Evolutionary conservation across 2,113 vertebrate genomes (phyloP).

Genomic region (Dryoscopus gambensis): DNA sequence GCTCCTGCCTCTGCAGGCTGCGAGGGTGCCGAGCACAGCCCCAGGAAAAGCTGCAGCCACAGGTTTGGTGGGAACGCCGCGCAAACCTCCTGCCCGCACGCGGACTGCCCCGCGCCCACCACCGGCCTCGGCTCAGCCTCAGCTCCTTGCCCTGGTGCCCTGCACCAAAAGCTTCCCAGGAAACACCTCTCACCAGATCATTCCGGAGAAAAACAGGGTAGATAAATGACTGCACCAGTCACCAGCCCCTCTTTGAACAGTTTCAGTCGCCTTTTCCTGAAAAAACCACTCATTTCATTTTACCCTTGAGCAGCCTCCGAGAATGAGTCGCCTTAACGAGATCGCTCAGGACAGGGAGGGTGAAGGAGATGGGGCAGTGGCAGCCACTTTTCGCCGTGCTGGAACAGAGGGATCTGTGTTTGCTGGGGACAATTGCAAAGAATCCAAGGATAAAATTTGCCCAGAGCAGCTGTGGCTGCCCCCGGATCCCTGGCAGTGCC

Average conservation of each 20-base stretch:
- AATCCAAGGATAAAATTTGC: not conserved
- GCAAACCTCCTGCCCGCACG: not conserved
- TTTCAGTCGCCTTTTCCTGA: not conserved
- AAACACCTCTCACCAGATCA: not conserved
- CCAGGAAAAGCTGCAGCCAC: fast-evolving
- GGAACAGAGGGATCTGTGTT: not conserved
- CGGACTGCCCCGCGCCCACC: fast-evolving
- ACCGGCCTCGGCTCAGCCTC: not conserved
- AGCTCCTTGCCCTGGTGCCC: fast-evolving
- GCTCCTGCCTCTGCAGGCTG: not conserved
- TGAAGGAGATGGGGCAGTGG: not conserved
- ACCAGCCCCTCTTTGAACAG: not conserved
- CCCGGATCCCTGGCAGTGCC: not conserved
- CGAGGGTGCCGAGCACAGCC: not conserved
- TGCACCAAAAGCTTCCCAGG: not conserved
- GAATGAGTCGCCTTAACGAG: too few species aligned
- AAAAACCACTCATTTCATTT: not conserved
- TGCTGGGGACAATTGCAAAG: not conserved
- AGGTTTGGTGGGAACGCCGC: fast-evolving
- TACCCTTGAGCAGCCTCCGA: not conserved
- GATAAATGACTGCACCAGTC: not conserved
- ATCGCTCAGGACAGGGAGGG: not conserved
- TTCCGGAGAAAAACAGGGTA: not conserved
- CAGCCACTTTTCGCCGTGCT: not conserved
- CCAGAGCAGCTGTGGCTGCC: not conserved